Evolutionary conservation across 2,113 vertebrate species (phyloP).

Genomic region (Paedocypris sp.): DNA sequence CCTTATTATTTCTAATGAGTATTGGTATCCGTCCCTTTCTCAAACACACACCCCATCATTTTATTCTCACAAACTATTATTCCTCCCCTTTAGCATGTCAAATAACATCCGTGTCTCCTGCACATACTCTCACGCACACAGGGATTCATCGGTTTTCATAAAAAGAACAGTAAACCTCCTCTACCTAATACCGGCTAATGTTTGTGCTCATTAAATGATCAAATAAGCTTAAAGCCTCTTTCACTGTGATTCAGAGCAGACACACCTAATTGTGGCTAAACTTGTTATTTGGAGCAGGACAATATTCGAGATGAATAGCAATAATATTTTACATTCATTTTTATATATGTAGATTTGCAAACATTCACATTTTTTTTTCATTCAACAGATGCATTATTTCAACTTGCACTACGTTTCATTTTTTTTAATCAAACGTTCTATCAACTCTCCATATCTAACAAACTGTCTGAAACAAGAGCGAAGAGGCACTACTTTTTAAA

Average conservation of each 20-base stretch:
- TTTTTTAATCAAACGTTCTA: no score
- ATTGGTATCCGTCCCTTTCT: background rate
- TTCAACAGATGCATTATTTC: no score
- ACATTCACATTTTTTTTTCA: no score
- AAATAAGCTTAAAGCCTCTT: background rate
- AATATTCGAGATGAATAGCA: no score
- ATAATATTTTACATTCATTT: no score
- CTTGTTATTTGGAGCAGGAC: background rate
- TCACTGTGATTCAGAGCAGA: background rate
- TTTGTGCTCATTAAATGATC: constrained; percentile 3
- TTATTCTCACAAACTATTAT: background rate
- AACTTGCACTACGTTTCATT: no score
- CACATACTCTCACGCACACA: background rate
- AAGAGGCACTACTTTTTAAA: no score
- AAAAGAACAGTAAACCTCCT: background rate
- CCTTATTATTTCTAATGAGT: background rate
- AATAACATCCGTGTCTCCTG: background rate
- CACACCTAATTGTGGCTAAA: background rate
- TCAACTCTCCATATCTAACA: no score
- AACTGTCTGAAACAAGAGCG: no score
- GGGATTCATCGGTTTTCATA: background rate
- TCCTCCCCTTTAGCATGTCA: background rate
- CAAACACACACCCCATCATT: constrained; percentile 12
- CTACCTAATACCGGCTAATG: background rate
- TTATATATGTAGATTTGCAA: no score